Percentiles rank a stretch among this genome's conserved stretches.
phyloP scores from a whole-genome alignment of 2,888 invertebrate species.

The Drosophila affinis region DNA sequence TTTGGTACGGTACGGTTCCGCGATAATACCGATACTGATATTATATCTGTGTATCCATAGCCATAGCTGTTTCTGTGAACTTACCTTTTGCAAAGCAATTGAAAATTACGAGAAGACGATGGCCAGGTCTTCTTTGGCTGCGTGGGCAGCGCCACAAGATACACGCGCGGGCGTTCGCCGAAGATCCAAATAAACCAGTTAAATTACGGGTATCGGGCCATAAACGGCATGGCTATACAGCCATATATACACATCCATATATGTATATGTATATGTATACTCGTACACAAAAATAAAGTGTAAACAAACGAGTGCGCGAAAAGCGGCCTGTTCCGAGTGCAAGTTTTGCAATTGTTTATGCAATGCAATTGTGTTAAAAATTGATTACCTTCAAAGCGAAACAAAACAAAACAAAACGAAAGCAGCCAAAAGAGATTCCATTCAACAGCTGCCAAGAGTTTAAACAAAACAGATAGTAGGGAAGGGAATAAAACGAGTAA shows the following conservation, averaged over 20 bases:
- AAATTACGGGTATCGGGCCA: slow-evolving; percentile 45
- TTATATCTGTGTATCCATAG: slow-evolving; percentile 5
- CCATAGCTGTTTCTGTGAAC: slow-evolving; percentile 10
- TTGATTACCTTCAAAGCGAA: slow-evolving; percentile 50
- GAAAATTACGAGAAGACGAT: slow-evolving; percentile 26
- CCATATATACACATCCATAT: background rate
- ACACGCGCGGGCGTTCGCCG: slow-evolving; percentile 52
- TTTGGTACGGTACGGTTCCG: slow-evolving; percentile 1
- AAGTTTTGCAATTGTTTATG: slow-evolving; percentile 70
- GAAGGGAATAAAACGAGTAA: slow-evolving; percentile 10
- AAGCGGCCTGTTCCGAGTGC: slow-evolving; percentile 38
- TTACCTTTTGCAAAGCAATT: slow-evolving; percentile 36
- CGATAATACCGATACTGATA: background rate
- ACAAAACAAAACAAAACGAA: slow-evolving; percentile 39
- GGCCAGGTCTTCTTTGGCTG: slow-evolving; percentile 3
- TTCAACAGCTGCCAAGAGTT: slow-evolving; percentile 41
- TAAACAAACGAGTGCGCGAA: slow-evolving; percentile 29
- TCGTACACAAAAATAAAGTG: slow-evolving; percentile 41
- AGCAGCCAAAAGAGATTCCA: slow-evolving; percentile 17
- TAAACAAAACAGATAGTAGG: slow-evolving; percentile 23
- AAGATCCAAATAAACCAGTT: slow-evolving; percentile 55
- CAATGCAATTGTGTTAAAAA: slow-evolving; percentile 65
- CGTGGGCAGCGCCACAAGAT: slow-evolving; percentile 37
- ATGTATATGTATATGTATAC: background rate
- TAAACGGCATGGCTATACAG: slow-evolving; percentile 25